Evolutionary conservation across 2,113 vertebrate genomes (phyloP).

Genomic region (Thymallus thymallus): DNA sequence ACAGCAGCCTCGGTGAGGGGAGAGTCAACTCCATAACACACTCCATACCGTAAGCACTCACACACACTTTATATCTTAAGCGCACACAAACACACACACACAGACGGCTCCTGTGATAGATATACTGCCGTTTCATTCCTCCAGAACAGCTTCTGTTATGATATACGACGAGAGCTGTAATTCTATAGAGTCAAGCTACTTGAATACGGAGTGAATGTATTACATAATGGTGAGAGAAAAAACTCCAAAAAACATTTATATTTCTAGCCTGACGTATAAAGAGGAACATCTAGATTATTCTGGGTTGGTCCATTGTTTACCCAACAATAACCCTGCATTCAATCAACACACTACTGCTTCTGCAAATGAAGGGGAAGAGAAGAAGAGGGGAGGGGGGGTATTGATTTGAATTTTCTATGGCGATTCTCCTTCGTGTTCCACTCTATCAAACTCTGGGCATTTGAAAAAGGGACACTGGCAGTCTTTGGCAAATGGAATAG

Average conservation of each 20-base stretch:
- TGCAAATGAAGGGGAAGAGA: slow-evolving; percentile 7
- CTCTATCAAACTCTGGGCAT: slow-evolving; percentile 73
- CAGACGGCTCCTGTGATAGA: slow-evolving; percentile 34
- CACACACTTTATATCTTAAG: no score
- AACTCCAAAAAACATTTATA: slow-evolving; percentile 12
- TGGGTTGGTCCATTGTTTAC: slow-evolving; percentile 66
- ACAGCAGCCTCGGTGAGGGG: no score
- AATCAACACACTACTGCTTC: slow-evolving; percentile 58
- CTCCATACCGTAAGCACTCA: no score
- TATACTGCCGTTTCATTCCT: slow-evolving; percentile 62
- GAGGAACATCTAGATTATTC: slow-evolving; percentile 51
- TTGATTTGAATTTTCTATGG: slow-evolving; percentile 63
- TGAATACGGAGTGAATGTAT: slow-evolving; percentile 13
- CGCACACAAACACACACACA: slow-evolving; percentile 29
- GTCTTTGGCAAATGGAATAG: slow-evolving; percentile 58
- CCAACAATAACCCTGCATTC: slow-evolving; percentile 69
- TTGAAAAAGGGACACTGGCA: slow-evolving; percentile 57
- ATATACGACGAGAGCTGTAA: slow-evolving; percentile 48
- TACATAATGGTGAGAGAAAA: slow-evolving; percentile 3
- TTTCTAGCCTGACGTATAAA: slow-evolving; percentile 29
- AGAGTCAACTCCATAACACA: slow-evolving; percentile 34
- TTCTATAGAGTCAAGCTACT: slow-evolving; percentile 41
- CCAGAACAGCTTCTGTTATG: slow-evolving; percentile 52
- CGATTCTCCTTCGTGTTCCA: slow-evolving; percentile 51
- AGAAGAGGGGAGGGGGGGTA: slow-evolving; percentile 30